Conservation (phyloP, 1,140 invertebrate species). For the Sinella curviseta region DNA sequence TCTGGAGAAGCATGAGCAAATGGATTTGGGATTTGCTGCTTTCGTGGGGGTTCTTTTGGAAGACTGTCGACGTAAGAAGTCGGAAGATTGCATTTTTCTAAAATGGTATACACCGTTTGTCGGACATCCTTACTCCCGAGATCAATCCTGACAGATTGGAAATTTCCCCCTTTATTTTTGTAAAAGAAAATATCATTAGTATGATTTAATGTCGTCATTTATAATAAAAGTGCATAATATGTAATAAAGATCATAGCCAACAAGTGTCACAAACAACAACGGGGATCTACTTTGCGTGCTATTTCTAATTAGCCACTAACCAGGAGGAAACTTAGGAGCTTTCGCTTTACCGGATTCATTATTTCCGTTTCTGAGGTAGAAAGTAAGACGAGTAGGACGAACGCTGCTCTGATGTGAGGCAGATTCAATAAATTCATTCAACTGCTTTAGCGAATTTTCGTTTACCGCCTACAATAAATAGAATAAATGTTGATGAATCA, state of each 20-base stretch:
- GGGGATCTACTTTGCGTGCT: too few relatives aligned
- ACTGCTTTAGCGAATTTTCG: conserved; percentile 83
- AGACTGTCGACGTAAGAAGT: conserved; percentile 80
- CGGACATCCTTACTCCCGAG: conserved; percentile 69
- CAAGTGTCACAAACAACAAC: too few relatives aligned
- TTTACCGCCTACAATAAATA: conserved; percentile 70
- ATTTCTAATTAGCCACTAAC: too few relatives aligned
- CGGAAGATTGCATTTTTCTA: conserved; percentile 77
- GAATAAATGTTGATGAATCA: conserved; percentile 41
- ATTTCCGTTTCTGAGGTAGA: conserved; percentile 63
- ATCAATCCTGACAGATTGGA: conserved; percentile 49
- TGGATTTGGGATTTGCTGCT: neutral
- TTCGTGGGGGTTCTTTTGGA: conserved; percentile 44
- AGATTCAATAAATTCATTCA: conserved; percentile 79
- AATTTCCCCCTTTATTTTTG: conserved; percentile 27
- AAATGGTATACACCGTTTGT: conserved; percentile 72
- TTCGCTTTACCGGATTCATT: neutral
- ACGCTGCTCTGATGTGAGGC: conserved; percentile 61
- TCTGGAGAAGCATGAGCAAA: neutral
- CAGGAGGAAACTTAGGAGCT: neutral
- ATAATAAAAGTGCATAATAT: neutral
- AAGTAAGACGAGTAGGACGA: conserved; percentile 65
- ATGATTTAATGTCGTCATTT: neutral
- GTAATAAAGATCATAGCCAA: too few relatives aligned
- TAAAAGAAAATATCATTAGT: neutral